Percentiles rank a stretch among this genome's conserved stretches.
Evolutionary conservation across 2,113 vertebrate species (phyloP).

Genomic region (Centropus bengalensis): DNA sequence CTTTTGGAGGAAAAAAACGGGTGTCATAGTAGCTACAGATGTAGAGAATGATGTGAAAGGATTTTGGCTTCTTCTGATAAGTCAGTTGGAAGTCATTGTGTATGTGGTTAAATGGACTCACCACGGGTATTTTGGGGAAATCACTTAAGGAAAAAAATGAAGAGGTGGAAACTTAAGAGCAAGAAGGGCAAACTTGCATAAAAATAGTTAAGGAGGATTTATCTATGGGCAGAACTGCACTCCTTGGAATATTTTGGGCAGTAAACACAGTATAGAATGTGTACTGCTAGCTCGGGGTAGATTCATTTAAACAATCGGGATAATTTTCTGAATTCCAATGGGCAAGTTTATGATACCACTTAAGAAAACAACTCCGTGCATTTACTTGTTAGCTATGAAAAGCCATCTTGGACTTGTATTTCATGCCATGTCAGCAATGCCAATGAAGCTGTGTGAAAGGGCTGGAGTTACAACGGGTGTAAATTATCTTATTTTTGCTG

Average conservation of each 20-base stretch:
- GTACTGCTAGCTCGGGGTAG: not conserved
- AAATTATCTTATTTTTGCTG: not conserved
- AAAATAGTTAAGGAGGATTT: not conserved
- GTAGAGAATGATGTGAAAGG: conserved; percentile 36
- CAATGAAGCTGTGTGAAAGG: not conserved
- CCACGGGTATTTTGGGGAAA: not conserved
- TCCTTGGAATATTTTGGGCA: not conserved
- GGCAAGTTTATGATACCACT: not conserved
- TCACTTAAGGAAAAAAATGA: not conserved
- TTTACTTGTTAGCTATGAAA: conserved; percentile 15
- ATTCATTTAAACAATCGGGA: not conserved
- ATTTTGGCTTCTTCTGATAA: conserved; percentile 30
- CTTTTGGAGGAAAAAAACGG: not conserved
- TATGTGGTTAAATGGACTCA: conserved; percentile 3
- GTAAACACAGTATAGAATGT: not conserved
- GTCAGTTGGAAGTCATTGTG: not conserved
- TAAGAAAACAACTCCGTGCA: not conserved
- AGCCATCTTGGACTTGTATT: not conserved
- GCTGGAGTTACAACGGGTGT: not conserved
- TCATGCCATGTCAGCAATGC: not conserved
- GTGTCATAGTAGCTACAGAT: not conserved
- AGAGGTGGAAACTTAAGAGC: not conserved
- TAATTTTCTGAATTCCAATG: not conserved
- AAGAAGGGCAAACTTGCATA: not conserved
- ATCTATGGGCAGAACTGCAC: not conserved